phyloP scores from a whole-genome alignment of 30 jellyfish, hydroid and myxozoan species.

The Rhopilema esculentum region DNA sequence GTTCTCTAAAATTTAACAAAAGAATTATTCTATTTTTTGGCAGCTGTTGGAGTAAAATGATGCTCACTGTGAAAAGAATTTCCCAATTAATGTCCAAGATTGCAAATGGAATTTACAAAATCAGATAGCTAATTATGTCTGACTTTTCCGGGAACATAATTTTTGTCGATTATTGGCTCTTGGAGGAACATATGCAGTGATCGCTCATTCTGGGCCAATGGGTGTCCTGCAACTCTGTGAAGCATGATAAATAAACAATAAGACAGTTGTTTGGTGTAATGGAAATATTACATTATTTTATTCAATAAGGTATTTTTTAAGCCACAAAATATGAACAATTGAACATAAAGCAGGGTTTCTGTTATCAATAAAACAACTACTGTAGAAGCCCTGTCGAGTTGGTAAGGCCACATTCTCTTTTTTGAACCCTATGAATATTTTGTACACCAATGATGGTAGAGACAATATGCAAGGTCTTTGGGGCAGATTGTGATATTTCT shows the following conservation, averaged over 20 bases:
- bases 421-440: no score
- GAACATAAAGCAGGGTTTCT: no score
- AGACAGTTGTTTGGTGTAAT: neutral
- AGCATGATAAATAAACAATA: neutral
- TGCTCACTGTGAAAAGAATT: neutral
- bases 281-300: no score
- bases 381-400: no score
- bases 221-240: conserved; percentile 97
- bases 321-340: no score
- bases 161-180: conserved; percentile 93
- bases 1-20: neutral
- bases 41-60: neutral
- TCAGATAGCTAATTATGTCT: conserved; percentile 61
- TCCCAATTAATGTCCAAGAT: conserved; percentile 3
- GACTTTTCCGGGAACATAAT: conserved; percentile 97
- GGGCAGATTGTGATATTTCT: no score
- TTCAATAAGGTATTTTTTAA: no score
- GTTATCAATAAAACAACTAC: no score
- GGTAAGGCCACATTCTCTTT: no score
- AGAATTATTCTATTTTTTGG: neutral
- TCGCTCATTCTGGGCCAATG: conserved; percentile 97
- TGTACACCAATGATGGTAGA: no score
- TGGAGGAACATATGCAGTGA: conserved; percentile 94
- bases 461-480: no score
- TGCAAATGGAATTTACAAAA: conserved; percentile 6